Evolutionary conservation across 2,888 invertebrate species (phyloP).

Genomic region (Drosophila lutescens): DNA sequence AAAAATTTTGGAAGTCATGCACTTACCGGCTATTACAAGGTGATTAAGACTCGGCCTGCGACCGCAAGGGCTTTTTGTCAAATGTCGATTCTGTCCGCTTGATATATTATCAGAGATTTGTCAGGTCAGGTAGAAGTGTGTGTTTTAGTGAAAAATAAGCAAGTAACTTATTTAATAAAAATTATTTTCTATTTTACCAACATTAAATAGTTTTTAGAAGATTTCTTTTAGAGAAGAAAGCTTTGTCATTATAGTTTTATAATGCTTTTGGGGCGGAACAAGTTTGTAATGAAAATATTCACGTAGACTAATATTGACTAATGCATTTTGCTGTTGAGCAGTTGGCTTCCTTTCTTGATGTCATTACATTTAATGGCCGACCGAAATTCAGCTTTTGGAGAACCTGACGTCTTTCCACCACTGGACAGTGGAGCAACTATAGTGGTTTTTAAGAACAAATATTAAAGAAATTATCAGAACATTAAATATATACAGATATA

Average conservation of each 20-base stretch:
- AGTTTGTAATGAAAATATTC: neutral
- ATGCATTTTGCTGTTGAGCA: neutral
- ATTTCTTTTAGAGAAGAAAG: neutral
- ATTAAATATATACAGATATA: too few relatives aligned
- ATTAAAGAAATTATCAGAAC: too few relatives aligned
- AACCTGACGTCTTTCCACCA: slow-evolving; percentile 21
- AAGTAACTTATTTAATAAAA: neutral
- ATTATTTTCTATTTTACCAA: neutral
- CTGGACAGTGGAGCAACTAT: neutral
- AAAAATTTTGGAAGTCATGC: slow-evolving; percentile 62
- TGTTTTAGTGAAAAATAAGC: neutral
- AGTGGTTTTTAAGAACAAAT: too few relatives aligned
- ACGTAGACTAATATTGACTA: neutral
- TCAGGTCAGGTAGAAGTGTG: slow-evolving; percentile 34
- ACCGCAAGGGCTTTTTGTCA: slow-evolving; percentile 48
- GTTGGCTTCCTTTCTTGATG: slow-evolving; percentile 56
- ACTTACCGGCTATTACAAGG: slow-evolving; percentile 53
- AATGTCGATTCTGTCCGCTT: slow-evolving; percentile 37
- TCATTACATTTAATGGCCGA: slow-evolving; percentile 80
- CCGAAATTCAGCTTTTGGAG: slow-evolving; percentile 42
- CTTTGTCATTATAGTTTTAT: too few relatives aligned
- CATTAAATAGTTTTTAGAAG: too few relatives aligned
- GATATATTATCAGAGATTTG: slow-evolving; percentile 6
- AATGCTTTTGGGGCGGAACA: neutral
- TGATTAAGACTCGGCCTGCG: slow-evolving; percentile 46